These are phyloP conservation scores for Pogonus chalceus DNA, from an alignment of 1,140 invertebrate species.

Conservation along the genomic window DNA sequence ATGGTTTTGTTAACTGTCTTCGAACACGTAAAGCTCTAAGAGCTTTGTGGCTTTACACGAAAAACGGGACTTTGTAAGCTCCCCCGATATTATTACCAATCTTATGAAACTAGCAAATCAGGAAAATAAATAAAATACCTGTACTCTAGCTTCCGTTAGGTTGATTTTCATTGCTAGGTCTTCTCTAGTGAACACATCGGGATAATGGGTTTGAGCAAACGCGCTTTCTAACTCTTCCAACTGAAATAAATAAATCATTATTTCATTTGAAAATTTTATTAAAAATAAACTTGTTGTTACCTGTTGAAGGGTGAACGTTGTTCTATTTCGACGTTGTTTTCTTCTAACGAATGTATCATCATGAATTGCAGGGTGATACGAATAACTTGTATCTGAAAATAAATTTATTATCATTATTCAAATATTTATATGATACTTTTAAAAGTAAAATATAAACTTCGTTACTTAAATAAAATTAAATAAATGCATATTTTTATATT, in stretches of 20 bases:
- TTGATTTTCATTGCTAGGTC: constrained; percentile 98
- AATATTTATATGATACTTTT: too few relatives aligned
- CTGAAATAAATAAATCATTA: constrained; percentile 36
- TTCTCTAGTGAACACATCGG: constrained; percentile 94
- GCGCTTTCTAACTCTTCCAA: constrained; percentile 94
- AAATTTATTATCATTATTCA: too few relatives aligned
- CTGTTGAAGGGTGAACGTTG: constrained; percentile 94
- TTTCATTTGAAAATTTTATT: constrained; percentile 1
- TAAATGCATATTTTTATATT: too few relatives aligned
- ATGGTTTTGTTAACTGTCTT: constrained; percentile 2
- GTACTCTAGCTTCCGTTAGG: constrained; percentile 92
- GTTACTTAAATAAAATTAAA: too few relatives aligned
- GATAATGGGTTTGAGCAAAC: constrained; percentile 96
- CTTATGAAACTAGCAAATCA: neutral
- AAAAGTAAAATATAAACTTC: too few relatives aligned
- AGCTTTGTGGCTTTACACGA: too few relatives aligned
- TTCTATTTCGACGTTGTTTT: constrained; percentile 90
- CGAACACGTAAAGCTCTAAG: constrained; percentile 1
- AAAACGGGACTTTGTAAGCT: too few relatives aligned
- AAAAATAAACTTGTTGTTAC: constrained; percentile 38
- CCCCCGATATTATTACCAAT: too few relatives aligned
- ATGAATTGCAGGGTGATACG: constrained; percentile 87
- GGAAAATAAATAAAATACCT: constrained; percentile 52
- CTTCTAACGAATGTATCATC: constrained; percentile 93
- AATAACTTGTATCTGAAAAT: constrained; percentile 79